Conservation (phyloP, 2,888 invertebrate genomes). For the Encarsia formosa region DNA sequence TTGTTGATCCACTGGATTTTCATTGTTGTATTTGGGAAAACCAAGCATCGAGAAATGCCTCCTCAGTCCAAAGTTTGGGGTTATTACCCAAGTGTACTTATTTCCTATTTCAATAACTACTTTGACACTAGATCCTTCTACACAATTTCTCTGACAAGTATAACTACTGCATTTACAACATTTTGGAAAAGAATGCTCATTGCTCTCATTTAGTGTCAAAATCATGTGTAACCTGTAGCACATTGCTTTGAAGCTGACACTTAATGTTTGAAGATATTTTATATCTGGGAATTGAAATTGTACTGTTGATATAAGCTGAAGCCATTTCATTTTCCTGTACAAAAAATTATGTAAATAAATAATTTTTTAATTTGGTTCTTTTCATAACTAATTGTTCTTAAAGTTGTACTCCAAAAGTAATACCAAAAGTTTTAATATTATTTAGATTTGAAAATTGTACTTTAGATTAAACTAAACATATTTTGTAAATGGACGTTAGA, state of each 20-base stretch:
- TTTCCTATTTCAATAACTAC: constrained; percentile 51
- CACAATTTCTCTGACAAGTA: constrained; percentile 49
- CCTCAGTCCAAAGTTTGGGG: constrained; percentile 44
- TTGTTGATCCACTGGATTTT: constrained; percentile 39
- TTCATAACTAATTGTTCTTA: too few species aligned
- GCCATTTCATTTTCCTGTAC: constrained; percentile 50
- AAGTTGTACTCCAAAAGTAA: too few species aligned
- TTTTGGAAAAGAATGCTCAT: constrained; percentile 41
- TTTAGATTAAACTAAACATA: too few species aligned
- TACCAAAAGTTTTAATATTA: too few species aligned
- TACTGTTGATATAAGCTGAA: constrained; percentile 46
- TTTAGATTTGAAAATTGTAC: too few species aligned
- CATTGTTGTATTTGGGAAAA: constrained; percentile 46
- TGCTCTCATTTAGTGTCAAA: constrained; percentile 42
- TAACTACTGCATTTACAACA: constrained; percentile 48
- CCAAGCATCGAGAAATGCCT: constrained; percentile 49
- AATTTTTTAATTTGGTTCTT: too few species aligned
- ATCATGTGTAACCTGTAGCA: constrained; percentile 49
- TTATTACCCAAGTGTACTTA: constrained; percentile 50
- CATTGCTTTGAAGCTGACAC: constrained; percentile 49
- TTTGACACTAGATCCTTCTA: constrained; percentile 46
- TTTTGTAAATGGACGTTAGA: too few species aligned
- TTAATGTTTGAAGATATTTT: constrained; percentile 44
- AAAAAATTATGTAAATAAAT: constrained; percentile 11
- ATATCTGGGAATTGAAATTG: constrained; percentile 48